phyloP scores from a whole-genome alignment of 2,113 vertebrate genomes.

The Anthoscopus minutus region DNA sequence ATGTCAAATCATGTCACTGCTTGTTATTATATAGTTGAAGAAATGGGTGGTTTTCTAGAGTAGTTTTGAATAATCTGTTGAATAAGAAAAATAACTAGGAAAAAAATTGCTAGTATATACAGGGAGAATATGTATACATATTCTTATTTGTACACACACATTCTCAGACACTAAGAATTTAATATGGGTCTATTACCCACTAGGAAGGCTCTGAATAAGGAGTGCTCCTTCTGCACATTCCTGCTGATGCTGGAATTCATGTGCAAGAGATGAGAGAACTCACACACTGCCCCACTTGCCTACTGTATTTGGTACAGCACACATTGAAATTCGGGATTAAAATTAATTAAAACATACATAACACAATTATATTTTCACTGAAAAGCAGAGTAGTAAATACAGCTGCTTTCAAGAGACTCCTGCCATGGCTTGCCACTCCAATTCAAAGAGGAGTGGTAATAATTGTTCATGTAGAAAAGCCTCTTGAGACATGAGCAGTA shows the following conservation, averaged over 20 bases:
- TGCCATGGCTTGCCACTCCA: slow-evolving; percentile 70
- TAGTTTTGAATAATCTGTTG: background rate
- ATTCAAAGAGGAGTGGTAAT: slow-evolving; percentile 58
- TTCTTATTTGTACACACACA: background rate
- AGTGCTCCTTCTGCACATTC: background rate
- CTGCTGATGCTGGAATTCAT: background rate
- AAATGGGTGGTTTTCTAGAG: background rate
- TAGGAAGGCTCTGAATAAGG: background rate
- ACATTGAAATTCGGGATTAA: background rate
- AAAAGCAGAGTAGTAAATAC: slow-evolving; percentile 18
- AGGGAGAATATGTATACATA: background rate
- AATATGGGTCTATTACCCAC: background rate
- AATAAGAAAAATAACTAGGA: background rate
- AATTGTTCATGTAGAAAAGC: slow-evolving; percentile 72
- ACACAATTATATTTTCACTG: background rate
- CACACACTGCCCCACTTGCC: background rate
- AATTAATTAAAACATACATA: background rate
- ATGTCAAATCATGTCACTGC: background rate
- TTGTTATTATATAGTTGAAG: background rate
- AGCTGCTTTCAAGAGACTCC: slow-evolving; percentile 43
- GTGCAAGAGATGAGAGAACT: background rate
- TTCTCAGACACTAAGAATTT: background rate
- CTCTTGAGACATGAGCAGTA: slow-evolving; percentile 79
- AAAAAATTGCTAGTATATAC: background rate
- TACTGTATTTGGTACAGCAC: background rate